These are phyloP conservation scores for Nineta flava DNA, from an alignment of 2,888 invertebrate genomes.

Conservation along the genomic window DNA sequence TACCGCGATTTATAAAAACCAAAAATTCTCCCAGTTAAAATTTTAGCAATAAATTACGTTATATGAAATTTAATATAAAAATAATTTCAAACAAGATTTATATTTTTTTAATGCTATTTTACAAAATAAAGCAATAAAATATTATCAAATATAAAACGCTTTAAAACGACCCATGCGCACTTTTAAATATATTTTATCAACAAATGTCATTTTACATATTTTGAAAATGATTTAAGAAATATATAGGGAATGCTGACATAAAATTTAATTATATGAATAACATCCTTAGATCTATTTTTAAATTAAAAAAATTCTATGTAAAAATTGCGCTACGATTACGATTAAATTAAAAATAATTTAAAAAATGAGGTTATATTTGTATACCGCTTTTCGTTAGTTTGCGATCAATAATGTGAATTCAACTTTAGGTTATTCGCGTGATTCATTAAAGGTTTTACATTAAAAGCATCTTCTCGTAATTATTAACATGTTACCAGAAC, in stretches of 20 bases:
- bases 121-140: too few species aligned
- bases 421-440: not conserved
- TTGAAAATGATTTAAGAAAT: not conserved
- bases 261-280: not conserved
- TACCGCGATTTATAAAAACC: too few species aligned
- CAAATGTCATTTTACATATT: not conserved
- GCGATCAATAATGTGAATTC: not conserved
- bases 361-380: too few species aligned
- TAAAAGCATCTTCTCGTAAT: not conserved
- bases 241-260: not conserved
- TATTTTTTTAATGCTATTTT: too few species aligned
- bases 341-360: too few species aligned
- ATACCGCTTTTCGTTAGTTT: too few species aligned
- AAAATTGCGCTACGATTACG: not conserved
- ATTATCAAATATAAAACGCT: too few species aligned
- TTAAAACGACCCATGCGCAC: not conserved
- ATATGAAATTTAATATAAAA: too few species aligned
- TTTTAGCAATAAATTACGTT: too few species aligned
- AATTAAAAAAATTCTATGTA: not conserved
- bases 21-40: too few species aligned
- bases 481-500: conserved; percentile 24
- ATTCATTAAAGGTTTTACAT: not conserved
- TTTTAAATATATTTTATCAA: not conserved
- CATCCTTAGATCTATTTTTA: not conserved
- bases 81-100: too few species aligned